A percentile compares a stretch with the other conserved stretches of the same genome.
Conservation (phyloP, 2,797 vertebrate genomes). For the Hypotaenidia okinawae region DNA sequence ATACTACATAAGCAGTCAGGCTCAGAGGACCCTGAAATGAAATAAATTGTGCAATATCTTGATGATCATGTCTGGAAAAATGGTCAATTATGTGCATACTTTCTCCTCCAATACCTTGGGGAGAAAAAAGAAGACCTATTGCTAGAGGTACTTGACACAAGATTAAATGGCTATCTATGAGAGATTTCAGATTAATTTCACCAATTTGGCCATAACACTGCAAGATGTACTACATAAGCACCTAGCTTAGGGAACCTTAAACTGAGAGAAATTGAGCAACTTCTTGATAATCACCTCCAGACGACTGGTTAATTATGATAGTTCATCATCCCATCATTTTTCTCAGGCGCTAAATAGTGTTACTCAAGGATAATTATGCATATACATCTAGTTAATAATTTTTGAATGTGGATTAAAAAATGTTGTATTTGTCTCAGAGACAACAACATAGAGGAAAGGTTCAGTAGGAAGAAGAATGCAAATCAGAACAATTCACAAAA, state of each 20-base stretch:
- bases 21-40: neutral
- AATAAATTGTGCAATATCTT: neutral
- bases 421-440: neutral
- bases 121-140: neutral
- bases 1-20: neutral
- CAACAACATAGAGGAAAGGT: neutral
- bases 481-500: neutral
- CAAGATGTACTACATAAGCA: neutral
- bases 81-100: neutral
- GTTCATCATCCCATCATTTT: neutral
- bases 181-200: neutral
- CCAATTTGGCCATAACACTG: neutral
- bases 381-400: neutral
- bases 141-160: neutral
- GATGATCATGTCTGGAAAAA: neutral
- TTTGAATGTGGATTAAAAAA: neutral
- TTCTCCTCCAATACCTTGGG: neutral
- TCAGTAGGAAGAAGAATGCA: neutral
- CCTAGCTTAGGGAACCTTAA: neutral
- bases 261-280: neutral
- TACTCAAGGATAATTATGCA: neutral
- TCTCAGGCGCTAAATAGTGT: neutral
- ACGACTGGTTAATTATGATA: neutral
- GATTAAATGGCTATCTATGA: neutral
- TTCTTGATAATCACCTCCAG: neutral